phyloP scores from a whole-genome alignment of 1,140 invertebrate species.

The Eulimnadia texana region DNA sequence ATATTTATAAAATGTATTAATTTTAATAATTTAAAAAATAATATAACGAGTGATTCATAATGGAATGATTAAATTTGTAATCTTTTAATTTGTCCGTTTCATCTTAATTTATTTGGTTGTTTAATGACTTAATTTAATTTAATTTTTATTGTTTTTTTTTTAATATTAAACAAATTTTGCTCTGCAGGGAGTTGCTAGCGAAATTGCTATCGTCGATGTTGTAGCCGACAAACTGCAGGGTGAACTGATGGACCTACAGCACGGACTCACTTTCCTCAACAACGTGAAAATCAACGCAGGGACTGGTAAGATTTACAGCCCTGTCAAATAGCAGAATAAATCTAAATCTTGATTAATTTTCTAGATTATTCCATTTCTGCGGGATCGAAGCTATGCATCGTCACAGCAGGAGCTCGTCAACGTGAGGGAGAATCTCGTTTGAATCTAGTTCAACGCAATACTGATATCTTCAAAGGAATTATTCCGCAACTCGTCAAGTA shows the following conservation, averaged over 20 bases:
- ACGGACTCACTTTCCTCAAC: constrained; percentile 67
- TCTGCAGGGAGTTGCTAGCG: constrained; percentile 39
- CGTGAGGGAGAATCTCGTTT: constrained; percentile 69
- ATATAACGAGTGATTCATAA: too few species aligned
- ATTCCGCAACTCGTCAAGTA: constrained; percentile 67
- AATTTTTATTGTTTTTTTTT: too few species aligned
- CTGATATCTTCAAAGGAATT: constrained; percentile 72
- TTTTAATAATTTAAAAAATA: too few species aligned
- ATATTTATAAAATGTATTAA: too few species aligned
- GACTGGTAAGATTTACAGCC: constrained; percentile 31
- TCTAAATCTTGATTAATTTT: constrained; percentile 14
- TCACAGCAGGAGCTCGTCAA: constrained; percentile 77
- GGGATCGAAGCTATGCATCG: constrained; percentile 65
- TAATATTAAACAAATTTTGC: too few species aligned
- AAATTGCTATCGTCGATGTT: constrained; percentile 66
- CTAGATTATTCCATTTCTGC: constrained; percentile 59
- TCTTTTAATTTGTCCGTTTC: too few species aligned
- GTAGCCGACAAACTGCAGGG: constrained; percentile 65
- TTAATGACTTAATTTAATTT: too few species aligned
- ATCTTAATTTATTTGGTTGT: too few species aligned
- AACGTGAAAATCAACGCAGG: constrained; percentile 64
- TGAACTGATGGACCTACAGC: constrained; percentile 77
- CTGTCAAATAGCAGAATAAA: not conserved
- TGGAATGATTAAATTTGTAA: too few species aligned
- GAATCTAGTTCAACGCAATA: constrained; percentile 71